These are phyloP conservation scores for Collichthys lucidus DNA, from an alignment of 2,113 vertebrate species.

Conservation along the genomic window DNA sequence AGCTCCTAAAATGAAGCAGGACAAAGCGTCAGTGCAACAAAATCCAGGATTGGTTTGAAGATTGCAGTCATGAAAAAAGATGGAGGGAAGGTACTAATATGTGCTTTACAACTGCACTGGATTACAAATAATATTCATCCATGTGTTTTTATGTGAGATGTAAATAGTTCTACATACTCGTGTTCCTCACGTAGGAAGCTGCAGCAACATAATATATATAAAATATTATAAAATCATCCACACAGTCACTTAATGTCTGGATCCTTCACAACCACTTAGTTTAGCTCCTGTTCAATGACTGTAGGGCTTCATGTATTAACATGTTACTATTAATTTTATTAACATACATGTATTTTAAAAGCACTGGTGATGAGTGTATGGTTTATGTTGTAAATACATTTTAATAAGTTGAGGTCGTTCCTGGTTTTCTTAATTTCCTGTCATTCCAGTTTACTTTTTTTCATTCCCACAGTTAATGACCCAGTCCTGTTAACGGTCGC, in stretches of 20 bases:
- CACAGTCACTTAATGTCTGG: neutral
- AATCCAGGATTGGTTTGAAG: neutral
- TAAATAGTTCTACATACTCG: neutral
- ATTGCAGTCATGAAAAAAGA: neutral
- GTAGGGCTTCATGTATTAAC: neutral
- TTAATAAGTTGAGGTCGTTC: neutral
- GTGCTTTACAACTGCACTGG: neutral
- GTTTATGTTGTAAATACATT: neutral
- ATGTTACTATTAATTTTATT: neutral
- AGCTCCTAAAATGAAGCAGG: neutral
- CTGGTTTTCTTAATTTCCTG: slow-evolving; percentile 1
- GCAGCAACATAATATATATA: neutral
- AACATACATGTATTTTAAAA: neutral
- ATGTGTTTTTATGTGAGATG: neutral
- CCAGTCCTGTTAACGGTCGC: slow-evolving; percentile 29
- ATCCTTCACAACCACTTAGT: neutral
- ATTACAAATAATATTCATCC: neutral
- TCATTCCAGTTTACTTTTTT: slow-evolving; percentile 26
- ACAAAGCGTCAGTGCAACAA: neutral
- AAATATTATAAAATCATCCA: neutral
- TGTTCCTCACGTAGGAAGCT: neutral
- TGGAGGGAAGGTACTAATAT: neutral
- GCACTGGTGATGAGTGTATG: neutral
- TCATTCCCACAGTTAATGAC: slow-evolving; percentile 52
- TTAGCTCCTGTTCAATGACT: slow-evolving; percentile 1